A percentile compares a stretch with the other conserved stretches of the same genome.
Conservation (phyloP, 2,888 invertebrate species). For the Capitulum mitella region DNA sequence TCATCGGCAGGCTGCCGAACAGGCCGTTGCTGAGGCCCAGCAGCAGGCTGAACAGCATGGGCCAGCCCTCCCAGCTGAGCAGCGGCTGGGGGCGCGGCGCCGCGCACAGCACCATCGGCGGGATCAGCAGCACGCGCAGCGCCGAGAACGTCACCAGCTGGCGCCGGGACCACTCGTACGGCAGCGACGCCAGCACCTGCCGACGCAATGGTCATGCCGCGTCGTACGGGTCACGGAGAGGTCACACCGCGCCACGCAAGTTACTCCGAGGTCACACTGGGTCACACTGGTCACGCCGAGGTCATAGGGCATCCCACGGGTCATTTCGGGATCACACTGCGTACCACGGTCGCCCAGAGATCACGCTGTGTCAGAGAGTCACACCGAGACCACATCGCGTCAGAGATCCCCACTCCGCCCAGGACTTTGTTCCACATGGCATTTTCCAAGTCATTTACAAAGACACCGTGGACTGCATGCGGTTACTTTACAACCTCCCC, state of each 20-base stretch:
- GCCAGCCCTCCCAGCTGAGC: conserved; percentile 57
- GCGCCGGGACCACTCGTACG: conserved; percentile 73
- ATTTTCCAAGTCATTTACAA: neutral
- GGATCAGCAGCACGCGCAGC: conserved; percentile 65
- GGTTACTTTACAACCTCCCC: neutral
- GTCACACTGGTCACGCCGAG: neutral
- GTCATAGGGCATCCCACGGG: neutral
- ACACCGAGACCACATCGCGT: too few relatives aligned
- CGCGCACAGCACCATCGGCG: conserved; percentile 71
- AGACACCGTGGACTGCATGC: neutral
- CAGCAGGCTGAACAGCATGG: conserved; percentile 58
- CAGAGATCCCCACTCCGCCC: too few relatives aligned
- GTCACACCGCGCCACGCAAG: neutral
- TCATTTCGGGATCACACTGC: too few relatives aligned
- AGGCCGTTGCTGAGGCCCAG: conserved; percentile 79
- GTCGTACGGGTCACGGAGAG: neutral
- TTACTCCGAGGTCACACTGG: neutral
- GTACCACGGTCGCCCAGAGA: too few relatives aligned
- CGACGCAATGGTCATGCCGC: neutral
- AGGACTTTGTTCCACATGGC: neutral
- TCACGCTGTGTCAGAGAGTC: too few relatives aligned
- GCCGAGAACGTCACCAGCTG: conserved; percentile 68
- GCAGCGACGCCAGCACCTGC: conserved; percentile 67
- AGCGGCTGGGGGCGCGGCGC: conserved; percentile 67
- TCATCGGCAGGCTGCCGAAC: conserved; percentile 87